Percentiles rank a stretch among this genome's conserved stretches.
Conservation (phyloP, 2,113 vertebrate species). For the Scatophagus argus region DNA sequence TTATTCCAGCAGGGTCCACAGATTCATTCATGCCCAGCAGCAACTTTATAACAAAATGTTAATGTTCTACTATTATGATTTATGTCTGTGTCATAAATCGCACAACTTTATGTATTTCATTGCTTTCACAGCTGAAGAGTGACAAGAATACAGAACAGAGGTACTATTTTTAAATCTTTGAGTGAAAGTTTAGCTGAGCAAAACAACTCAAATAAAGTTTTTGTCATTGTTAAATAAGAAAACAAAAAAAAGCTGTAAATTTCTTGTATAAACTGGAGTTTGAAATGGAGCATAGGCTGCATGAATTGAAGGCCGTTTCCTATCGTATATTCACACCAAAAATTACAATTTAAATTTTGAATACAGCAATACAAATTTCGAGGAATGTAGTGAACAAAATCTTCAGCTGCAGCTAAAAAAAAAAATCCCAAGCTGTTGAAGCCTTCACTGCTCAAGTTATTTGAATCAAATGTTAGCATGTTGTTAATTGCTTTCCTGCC, state of each 20-base stretch:
- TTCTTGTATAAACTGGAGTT: neutral
- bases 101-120: neutral
- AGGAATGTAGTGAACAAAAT: neutral
- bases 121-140: neutral
- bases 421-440: neutral
- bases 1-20: slow-evolving; percentile 47
- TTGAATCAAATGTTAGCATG: too few relatives aligned
- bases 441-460: neutral
- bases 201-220: neutral
- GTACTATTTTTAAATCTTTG: neutral
- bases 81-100: neutral
- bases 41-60: slow-evolving; percentile 19
- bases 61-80: neutral
- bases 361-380: neutral
- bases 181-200: neutral
- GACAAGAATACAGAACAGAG: neutral
- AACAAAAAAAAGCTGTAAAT: too few relatives aligned
- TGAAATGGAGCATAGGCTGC: neutral
- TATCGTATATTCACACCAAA: neutral
- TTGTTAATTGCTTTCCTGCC: too few relatives aligned
- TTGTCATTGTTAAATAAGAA: too few relatives aligned
- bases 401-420: neutral
- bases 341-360: neutral
- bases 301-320: slow-evolving; percentile 26
- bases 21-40: slow-evolving; percentile 33